phyloP scores from a whole-genome alignment of 2,888 invertebrate genomes.

The Gari tellinella region DNA sequence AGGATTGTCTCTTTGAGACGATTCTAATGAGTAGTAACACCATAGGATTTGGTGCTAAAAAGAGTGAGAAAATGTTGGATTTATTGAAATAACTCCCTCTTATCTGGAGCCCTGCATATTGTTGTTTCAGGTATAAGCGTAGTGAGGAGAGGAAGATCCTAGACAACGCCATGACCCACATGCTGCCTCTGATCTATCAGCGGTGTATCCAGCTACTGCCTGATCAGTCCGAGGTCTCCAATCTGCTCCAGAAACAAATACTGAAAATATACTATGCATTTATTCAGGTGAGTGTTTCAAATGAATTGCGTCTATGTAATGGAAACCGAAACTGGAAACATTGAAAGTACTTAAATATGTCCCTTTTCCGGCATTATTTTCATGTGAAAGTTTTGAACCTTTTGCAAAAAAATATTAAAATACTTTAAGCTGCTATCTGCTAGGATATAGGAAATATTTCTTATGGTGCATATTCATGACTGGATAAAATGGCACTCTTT shows the following conservation, averaged over 20 bases:
- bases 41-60: too few relatives aligned
- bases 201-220: conserved; percentile 88
- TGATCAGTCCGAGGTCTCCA: conserved; percentile 94
- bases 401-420: too few relatives aligned
- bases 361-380: conserved; percentile 3
- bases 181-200: conserved; percentile 96
- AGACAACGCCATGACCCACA: conserved; percentile 96
- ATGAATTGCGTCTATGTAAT: not conserved
- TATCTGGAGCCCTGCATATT: too few relatives aligned
- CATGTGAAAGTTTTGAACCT: not conserved
- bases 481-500: too few relatives aligned
- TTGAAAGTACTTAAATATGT: not conserved
- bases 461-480: too few relatives aligned
- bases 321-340: not conserved
- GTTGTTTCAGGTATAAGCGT: conserved; percentile 91
- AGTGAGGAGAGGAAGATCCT: conserved; percentile 94
- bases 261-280: conserved; percentile 96
- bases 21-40: too few relatives aligned
- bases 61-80: too few relatives aligned
- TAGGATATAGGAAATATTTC: too few relatives aligned
- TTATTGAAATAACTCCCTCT: too few relatives aligned
- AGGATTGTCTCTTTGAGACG: too few relatives aligned
- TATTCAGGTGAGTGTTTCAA: conserved; percentile 88
- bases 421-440: too few relatives aligned
- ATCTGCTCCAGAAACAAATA: conserved; percentile 96